Conservation (phyloP, 2,113 vertebrate species). For the Prionailurus viverrinus region DNA sequence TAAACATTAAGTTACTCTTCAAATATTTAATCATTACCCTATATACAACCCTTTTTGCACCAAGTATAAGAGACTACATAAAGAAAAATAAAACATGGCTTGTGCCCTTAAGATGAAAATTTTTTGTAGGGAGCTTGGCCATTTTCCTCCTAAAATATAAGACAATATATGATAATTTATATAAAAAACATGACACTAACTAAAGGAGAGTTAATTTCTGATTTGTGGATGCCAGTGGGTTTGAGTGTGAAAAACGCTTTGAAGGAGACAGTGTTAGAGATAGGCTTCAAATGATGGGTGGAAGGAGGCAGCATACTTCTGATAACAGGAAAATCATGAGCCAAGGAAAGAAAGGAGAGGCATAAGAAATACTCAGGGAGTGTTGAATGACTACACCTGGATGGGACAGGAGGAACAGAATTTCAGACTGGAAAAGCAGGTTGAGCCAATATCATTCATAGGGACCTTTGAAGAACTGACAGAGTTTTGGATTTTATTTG, state of each 20-base stretch:
- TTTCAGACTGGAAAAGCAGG: background rate
- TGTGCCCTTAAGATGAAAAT: background rate
- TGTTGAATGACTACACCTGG: accelerated
- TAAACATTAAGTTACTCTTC: constrained; percentile 11
- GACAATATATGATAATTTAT: background rate
- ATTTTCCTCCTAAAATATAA: constrained; percentile 29
- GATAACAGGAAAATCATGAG: background rate
- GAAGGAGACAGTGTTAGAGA: background rate
- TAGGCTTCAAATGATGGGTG: background rate
- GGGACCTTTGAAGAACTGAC: background rate
- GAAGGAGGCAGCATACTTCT: no score
- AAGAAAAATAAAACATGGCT: background rate
- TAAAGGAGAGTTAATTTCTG: background rate
- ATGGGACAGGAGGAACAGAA: background rate
- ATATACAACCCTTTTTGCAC: background rate
- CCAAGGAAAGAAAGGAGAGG: background rate
- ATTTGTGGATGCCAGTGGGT: background rate
- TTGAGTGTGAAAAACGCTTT: background rate
- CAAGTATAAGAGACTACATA: background rate
- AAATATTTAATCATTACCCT: background rate
- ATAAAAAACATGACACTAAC: background rate
- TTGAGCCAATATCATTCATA: background rate
- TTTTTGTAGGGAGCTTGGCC: background rate
- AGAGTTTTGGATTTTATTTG: background rate
- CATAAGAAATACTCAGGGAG: background rate